Evolutionary conservation across 92 coral and sea anemone species (phyloP).

Genomic region (Phenganax marumi): DNA sequence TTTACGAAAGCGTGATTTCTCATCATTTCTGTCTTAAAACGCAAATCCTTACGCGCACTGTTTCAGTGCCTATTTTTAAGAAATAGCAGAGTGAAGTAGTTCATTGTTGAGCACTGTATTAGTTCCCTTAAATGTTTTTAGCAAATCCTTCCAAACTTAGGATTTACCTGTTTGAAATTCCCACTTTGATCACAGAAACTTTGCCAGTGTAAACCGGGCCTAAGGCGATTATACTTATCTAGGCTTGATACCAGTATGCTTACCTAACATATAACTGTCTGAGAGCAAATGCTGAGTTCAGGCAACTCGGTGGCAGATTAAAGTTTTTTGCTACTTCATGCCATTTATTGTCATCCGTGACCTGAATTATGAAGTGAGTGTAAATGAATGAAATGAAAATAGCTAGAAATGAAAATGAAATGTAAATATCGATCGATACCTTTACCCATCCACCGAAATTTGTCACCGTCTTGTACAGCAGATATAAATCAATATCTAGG

Average conservation of each 20-base stretch:
- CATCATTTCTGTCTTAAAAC: no score
- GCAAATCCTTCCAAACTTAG: no score
- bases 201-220: no score
- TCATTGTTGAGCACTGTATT: no score
- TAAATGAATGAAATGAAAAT: constrained; percentile 17
- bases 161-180: no score
- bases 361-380: constrained; percentile 49
- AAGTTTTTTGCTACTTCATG: constrained; percentile 90
- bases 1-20: no score
- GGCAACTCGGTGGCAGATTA: constrained; percentile 90
- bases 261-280: constrained; percentile 93
- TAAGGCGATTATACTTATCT: background rate
- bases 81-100: no score
- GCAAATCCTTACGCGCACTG: no score
- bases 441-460: constrained; percentile 91
- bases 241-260: background rate
- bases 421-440: constrained; percentile 50
- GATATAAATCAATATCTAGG: constrained; percentile 84
- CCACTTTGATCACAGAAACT: no score
- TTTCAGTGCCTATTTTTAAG: no score
- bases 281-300: constrained; percentile 97
- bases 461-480: constrained; percentile 92
- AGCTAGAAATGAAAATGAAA: constrained; percentile 14
- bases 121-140: no score
- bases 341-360: constrained; percentile 94